A percentile compares a stretch with the other conserved stretches of the same genome.
Evolutionary conservation across 2,888 invertebrate genomes (phyloP).

Genomic region (Thymelicus sylvestris): DNA sequence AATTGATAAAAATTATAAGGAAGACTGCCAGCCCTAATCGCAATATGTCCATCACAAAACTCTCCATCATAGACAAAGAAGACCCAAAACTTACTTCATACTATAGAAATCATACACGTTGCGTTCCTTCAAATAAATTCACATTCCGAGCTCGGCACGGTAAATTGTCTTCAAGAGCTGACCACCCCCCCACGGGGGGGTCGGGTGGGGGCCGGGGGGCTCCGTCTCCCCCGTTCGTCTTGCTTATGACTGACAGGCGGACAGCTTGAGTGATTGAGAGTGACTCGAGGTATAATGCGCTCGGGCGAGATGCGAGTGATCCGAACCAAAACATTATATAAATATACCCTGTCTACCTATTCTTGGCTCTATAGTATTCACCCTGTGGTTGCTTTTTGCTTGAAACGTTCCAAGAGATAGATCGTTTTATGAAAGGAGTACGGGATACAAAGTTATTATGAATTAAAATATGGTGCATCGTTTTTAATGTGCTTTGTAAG

Average conservation of each 20-base stretch:
- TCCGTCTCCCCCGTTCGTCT: conserved; percentile 80
- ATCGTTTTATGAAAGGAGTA: conserved; percentile 37
- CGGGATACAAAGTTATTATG: conserved; percentile 66
- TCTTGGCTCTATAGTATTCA: conserved; percentile 54
- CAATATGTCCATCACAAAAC: conserved; percentile 27
- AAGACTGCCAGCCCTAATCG: conserved; percentile 19
- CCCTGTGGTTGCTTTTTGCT: conserved; percentile 39
- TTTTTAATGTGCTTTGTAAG: conserved; percentile 68
- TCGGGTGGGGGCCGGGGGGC: conserved; percentile 60
- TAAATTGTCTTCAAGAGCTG: conserved; percentile 84
- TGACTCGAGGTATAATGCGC: conserved; percentile 83
- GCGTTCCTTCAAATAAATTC: conserved; percentile 71
- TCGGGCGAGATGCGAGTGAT: conserved; percentile 64
- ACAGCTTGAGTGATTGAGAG: conserved; percentile 84
- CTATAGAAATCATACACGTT: conserved; percentile 34
- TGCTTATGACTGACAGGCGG: conserved; percentile 83
- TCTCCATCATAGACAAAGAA: conserved; percentile 23
- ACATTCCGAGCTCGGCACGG: conserved; percentile 75
- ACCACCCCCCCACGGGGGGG: conserved; percentile 68
- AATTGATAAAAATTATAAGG: neutral
- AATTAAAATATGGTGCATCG: conserved; percentile 77
- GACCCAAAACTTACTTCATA: conserved; percentile 20
- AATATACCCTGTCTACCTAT: conserved; percentile 47
- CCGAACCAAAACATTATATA: conserved; percentile 32
- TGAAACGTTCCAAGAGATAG: conserved; percentile 31